phyloP scores from a whole-genome alignment of 2,113 vertebrate species.

The Emydocephalus ijimae region DNA sequence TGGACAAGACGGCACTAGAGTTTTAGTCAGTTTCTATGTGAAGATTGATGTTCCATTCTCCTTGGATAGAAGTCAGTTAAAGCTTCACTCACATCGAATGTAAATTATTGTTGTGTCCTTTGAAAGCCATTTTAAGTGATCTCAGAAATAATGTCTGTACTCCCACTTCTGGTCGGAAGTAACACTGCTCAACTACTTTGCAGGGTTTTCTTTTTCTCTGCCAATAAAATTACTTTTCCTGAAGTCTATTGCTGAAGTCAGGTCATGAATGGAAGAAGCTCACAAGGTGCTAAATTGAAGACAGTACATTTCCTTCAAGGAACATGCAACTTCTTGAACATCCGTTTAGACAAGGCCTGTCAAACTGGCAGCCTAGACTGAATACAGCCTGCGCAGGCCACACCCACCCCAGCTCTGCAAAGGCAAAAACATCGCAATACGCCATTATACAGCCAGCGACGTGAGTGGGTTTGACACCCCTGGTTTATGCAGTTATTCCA shows the following conservation, averaged over 20 bases:
- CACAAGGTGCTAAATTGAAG: neutral
- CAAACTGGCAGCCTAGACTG: no score
- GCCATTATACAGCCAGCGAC: no score
- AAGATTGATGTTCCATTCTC: neutral
- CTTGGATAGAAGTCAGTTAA: neutral
- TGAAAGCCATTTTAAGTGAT: constrained; percentile 5
- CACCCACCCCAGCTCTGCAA: no score
- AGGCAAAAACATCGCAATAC: no score
- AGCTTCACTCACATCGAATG: neutral
- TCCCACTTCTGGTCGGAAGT: constrained; percentile 13
- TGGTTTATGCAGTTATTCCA: neutral
- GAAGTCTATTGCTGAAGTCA: neutral
- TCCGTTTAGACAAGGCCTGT: no score
- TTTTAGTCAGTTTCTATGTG: neutral
- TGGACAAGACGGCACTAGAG: neutral
- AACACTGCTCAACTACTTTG: neutral
- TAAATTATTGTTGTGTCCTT: neutral
- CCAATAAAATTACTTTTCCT: neutral
- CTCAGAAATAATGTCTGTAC: neutral
- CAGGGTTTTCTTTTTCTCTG: neutral
- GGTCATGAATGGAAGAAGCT: neutral
- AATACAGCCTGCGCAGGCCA: no score
- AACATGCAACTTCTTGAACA: neutral
- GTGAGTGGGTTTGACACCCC: no score
- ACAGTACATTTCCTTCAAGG: neutral